Evolutionary conservation across 2,888 invertebrate species (phyloP).

Genomic region (Keiferia lycopersicella): DNA sequence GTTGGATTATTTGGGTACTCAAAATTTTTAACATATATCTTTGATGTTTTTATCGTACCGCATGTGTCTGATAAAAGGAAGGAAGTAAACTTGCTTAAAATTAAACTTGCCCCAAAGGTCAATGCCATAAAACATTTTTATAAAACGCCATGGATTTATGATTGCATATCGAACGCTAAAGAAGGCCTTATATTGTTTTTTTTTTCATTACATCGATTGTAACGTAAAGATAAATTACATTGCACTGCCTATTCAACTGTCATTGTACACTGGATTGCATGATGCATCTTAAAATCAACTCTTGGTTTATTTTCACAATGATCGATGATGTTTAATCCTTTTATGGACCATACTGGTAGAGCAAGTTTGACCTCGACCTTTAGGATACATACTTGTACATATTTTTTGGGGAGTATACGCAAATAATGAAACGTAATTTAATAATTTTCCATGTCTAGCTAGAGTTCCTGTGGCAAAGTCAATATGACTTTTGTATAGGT

Average conservation of each 20-base stretch:
- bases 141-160: conserved; percentile 35
- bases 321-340: conserved; percentile 17
- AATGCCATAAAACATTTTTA: not conserved
- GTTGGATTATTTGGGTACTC: too few species aligned
- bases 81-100: not conserved
- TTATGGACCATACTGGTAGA: not conserved
- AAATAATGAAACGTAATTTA: too few species aligned
- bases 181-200: too few species aligned
- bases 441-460: too few species aligned
- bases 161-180: conserved; percentile 33
- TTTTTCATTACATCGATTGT: conserved; percentile 34
- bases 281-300: conserved; percentile 25
- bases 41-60: too few species aligned
- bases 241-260: conserved; percentile 37
- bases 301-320: conserved; percentile 21
- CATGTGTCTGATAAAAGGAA: too few species aligned
- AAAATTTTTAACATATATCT: too few species aligned
- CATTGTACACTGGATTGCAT: conserved; percentile 33
- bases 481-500: too few species aligned
- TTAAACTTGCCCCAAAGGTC: not conserved
- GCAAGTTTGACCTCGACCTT: too few species aligned
- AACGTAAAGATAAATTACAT: conserved; percentile 36
- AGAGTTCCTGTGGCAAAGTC: too few species aligned
- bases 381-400: too few species aligned
- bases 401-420: too few species aligned